Percentiles rank a stretch among this genome's conserved stretches.
phyloP scores from a whole-genome alignment of 30 jellyfish, hydroid and myxozoan species.

The Cassiopea xamachana region DNA sequence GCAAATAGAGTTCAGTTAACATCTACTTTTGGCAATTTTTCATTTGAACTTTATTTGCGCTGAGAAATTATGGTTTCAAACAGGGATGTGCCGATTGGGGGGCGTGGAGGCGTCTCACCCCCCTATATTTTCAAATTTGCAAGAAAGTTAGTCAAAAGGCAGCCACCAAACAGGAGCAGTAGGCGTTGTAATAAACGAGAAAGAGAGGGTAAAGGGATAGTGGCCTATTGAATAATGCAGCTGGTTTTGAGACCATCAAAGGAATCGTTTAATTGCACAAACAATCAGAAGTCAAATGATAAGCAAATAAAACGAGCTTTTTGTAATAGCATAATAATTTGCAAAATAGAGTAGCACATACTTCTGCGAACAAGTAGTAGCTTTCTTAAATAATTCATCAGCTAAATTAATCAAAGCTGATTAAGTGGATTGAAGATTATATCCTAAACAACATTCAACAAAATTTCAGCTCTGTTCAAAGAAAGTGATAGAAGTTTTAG shows the following conservation, averaged over 20 bases:
- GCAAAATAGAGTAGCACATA: neutral
- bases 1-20: no score
- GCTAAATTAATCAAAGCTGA: neutral
- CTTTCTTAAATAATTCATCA: neutral
- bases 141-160: no score
- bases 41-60: no score
- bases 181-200: no score
- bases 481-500: neutral
- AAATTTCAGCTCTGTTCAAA: neutral
- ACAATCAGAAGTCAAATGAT: neutral
- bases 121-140: no score
- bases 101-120: no score
- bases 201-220: no score
- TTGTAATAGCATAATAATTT: neutral
- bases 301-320: neutral
- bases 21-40: no score
- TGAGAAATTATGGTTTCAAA: no score
- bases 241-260: neutral
- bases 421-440: neutral
- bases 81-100: no score
- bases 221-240: neutral
- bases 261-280: neutral
- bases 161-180: no score
- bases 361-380: neutral
- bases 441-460: neutral